Base-by-base conservation (phyloP, 2,888 invertebrate species). In the Eurois occulta region DNA sequence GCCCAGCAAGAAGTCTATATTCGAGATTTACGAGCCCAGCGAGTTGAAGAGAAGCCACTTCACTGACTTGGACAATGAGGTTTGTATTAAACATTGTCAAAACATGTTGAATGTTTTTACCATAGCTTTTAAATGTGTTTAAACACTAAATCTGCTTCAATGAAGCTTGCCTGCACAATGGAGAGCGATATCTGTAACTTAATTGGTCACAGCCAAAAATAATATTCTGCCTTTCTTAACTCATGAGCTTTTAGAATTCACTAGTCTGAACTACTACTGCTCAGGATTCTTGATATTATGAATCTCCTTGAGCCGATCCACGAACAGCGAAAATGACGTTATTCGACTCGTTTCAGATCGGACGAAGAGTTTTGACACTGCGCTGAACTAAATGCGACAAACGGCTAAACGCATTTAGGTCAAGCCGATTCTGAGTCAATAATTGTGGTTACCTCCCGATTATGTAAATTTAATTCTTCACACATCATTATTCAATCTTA, bases 31-130 rank as follows among this genome's bases (percentile, higher is more conserved):
- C 92, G 99, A 99, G 94, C 99, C 99, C 0, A 99, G 98, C 90
- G 99, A 99, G 94, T 97, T 99, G 90, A 99, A 99, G 94, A 97
- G 99, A 70, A 99, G 99, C 58, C 99, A 99, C 92, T 99, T 99
- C 92, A 99, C 99, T 0, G 99, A 99, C 93, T 96, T 98, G 89
- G 99, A 99, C 92, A 99, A 99, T 96, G 98, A 98, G 96, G 97
- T 97, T 88, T 81, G 86, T 84, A 43, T 43, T 58, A n/a, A 68
- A 43, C 10, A 77, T 28, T 64, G 1, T 28, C 3, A 28, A 43
- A 67, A 41, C 8, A 43, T 41, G 6, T 35, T 0, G 13, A 55
- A 58, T 43, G 5, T n/a, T 32, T 58, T 28, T 6, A 3, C 2
- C 10, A n/a, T 21, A 24, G 4, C 3, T 32, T 62, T 48, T 38